Percentiles rank a stretch among this genome's conserved stretches.
phyloP scores from a whole-genome alignment of 2,113 vertebrate genomes.

The Platycercus adscitus region DNA sequence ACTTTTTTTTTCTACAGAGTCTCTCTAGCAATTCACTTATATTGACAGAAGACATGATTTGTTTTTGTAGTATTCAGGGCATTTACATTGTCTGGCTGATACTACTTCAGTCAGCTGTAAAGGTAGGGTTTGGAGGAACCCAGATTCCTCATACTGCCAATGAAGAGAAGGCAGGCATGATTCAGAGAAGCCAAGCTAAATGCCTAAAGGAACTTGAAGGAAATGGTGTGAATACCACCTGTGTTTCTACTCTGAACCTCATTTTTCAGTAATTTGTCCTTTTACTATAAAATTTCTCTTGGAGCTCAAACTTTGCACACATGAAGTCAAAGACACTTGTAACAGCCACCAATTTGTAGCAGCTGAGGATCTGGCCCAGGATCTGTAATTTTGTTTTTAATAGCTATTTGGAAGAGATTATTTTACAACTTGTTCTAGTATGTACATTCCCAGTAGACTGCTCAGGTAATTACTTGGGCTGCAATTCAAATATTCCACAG shows the following conservation, averaged over 20 bases:
- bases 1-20: background rate
- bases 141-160: background rate
- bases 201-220: background rate
- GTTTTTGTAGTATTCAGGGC: background rate
- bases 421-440: slow-evolving; percentile 63
- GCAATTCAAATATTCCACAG: slow-evolving; percentile 39
- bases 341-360: slow-evolving; percentile 58
- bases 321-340: slow-evolving; percentile 1
- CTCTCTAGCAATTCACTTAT: background rate
- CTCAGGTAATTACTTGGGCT: slow-evolving; percentile 58
- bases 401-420: slow-evolving; percentile 59
- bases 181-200: background rate
- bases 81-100: background rate
- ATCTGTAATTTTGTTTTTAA: slow-evolving; percentile 59
- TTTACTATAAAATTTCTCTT: slow-evolving; percentile 37
- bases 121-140: background rate
- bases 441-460: slow-evolving; percentile 42
- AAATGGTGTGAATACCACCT: background rate
- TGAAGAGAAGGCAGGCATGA: background rate
- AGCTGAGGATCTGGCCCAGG: slow-evolving; percentile 54
- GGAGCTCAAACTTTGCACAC: background rate
- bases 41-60: background rate
- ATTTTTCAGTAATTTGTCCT: slow-evolving; percentile 24
- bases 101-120: background rate
- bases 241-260: background rate